Conservation (phyloP, 1,140 invertebrate genomes). For the Paraescarpia echinospica region DNA sequence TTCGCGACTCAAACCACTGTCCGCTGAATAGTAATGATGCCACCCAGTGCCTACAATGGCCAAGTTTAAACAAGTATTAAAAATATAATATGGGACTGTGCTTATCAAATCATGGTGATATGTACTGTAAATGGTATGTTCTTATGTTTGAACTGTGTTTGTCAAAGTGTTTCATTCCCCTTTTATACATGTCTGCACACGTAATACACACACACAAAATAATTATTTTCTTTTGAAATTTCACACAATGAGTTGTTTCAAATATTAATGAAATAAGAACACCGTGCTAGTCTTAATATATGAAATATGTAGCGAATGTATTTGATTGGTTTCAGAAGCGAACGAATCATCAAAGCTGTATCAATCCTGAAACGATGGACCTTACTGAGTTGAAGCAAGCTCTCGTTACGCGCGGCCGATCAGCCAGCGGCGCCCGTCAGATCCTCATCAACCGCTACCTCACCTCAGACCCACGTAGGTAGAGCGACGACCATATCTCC, state of each 20-base stretch:
- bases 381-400: not conserved
- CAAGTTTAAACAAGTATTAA: no score
- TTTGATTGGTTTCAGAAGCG: not conserved
- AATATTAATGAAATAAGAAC: not conserved
- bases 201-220: not conserved
- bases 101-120: no score
- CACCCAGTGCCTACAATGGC: no score
- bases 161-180: no score
- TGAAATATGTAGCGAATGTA: not conserved
- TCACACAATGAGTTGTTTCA: not conserved
- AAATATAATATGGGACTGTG: no score
- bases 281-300: not conserved
- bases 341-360: not conserved
- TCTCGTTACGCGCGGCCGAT: not conserved
- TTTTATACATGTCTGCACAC: not conserved
- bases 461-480: not conserved
- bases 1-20: no score
- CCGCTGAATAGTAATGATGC: no score
- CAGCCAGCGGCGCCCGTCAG: not conserved
- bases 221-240: not conserved
- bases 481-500: not conserved
- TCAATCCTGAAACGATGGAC: slow-evolving; percentile 7
- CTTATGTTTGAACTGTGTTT: no score
- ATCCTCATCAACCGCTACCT: slow-evolving; percentile 11
- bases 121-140: no score